Evolutionary conservation across 2,113 vertebrate species (phyloP).

Genomic region (Syrmaticus mikado): DNA sequence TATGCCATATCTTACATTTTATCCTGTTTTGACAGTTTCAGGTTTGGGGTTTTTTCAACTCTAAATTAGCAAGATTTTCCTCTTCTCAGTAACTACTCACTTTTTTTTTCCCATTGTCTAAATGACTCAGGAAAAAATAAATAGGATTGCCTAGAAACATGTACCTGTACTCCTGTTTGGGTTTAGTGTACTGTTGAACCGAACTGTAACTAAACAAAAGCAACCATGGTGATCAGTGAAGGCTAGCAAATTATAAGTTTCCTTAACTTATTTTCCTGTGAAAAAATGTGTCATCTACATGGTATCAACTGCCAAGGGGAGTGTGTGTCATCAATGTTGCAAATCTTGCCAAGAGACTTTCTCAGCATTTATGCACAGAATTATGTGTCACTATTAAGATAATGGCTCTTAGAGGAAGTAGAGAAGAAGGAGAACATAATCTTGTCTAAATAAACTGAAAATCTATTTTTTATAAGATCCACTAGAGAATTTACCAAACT

Average conservation of each 20-base stretch:
- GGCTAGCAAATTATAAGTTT: background rate
- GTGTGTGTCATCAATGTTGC: background rate
- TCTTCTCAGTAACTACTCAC: background rate
- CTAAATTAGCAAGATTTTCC: background rate
- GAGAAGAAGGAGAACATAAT: background rate
- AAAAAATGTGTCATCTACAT: background rate
- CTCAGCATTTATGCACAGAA: background rate
- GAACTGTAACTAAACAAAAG: background rate
- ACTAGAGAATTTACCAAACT: background rate
- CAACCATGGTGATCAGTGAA: background rate
- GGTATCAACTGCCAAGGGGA: background rate
- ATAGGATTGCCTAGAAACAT: background rate
- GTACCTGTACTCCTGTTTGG: background rate
- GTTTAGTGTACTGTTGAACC: background rate
- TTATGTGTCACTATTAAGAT: background rate
- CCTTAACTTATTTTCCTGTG: background rate
- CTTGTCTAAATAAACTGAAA: background rate
- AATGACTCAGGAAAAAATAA: background rate
- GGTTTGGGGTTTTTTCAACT: background rate
- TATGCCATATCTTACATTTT: background rate
- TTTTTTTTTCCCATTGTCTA: background rate
- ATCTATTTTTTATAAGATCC: background rate
- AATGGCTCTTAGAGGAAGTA: background rate
- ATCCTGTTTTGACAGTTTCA: background rate
- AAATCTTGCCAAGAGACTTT: background rate